phyloP scores from a whole-genome alignment of 2,797 vertebrate genomes.

The Malacoctenus gilli region DNA sequence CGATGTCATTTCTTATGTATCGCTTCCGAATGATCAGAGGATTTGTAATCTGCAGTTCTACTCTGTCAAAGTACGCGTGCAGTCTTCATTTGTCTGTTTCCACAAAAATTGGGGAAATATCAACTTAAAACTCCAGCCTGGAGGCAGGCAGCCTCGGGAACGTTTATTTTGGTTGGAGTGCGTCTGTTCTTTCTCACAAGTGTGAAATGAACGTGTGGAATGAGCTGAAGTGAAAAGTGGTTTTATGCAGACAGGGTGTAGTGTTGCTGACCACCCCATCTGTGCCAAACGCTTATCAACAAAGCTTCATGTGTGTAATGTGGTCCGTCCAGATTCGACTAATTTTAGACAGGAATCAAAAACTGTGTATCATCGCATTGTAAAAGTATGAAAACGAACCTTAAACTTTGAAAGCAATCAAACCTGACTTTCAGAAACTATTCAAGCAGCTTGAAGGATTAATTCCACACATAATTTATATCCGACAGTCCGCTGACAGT shows the following conservation, averaged over 20 bases:
- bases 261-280: slow-evolving; percentile 26
- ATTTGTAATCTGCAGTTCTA: too few relatives aligned
- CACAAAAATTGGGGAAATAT: too few relatives aligned
- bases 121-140: neutral
- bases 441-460: neutral
- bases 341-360: slow-evolving; percentile 39
- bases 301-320: slow-evolving; percentile 49
- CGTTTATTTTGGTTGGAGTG: too few relatives aligned
- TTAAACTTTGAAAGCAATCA: slow-evolving; percentile 23
- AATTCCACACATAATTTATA: too few relatives aligned
- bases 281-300: slow-evolving; percentile 42
- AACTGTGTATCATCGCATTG: slow-evolving; percentile 45
- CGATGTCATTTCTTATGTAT: too few relatives aligned
- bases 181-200: slow-evolving; percentile 23
- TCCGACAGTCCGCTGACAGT: too few relatives aligned
- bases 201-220: slow-evolving; percentile 29
- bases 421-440: neutral
- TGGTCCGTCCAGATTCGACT: slow-evolving; percentile 33
- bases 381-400: slow-evolving; percentile 35
- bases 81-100: too few relatives aligned
- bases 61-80: too few relatives aligned
- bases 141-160: neutral
- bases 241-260: slow-evolving; percentile 32
- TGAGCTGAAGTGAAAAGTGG: slow-evolving; percentile 12
- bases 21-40: too few relatives aligned